Evolutionary conservation across 37 sponge, comb jelly and placozoan species (phyloP), one percentile per base, ranked within the genome.

Genomic region (Diacarnus erythraeanus): DNA sequence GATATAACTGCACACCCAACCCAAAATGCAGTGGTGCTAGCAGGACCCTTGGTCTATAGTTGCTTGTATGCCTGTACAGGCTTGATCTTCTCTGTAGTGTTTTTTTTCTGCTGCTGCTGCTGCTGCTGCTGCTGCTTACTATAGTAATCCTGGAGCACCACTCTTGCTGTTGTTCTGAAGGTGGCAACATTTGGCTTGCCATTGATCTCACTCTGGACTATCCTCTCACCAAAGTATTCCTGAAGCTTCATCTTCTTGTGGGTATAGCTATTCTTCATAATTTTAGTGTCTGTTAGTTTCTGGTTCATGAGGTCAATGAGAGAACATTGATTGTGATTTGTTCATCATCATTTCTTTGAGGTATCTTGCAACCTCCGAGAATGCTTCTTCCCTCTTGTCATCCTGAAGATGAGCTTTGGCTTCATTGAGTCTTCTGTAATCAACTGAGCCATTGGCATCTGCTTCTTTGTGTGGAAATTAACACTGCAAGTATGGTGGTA

Each of bases 331-430:
- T 83, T 17, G 83, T 83, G 74, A 81, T 73, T 38, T 81, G 82
- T 37, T 79, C 80, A 59, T 72, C 74, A 59, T 72, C 82, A 71
- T 82, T 73, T 82, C 76, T 83, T 83, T 68, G 6, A 83, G 67
- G 58, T 54, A 83, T 2, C 69, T 83, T 0, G 76, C 83, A 75
- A 75, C 83, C 26, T 83, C 76, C 61, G 71, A 59, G 69, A 83
- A 83, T 75, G 76, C 83, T 34, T 74, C 69, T 38, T 67, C 38
- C 69, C 83, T 83, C 33, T 36, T 21, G 23, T 83, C 56, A 21
- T 83, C 68, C 3, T 64, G 83, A 34, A 76, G 83, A 2, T 58
- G 75, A 31, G 69, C 83, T 75, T 83, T 44, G 44, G 56, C 59
- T 43, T 66, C 41, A 75, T 83, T 30, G 67, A 9, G 12, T 47